These are phyloP conservation scores for Alligator sinensis DNA, from an alignment of 2,113 vertebrate species.

Conservation along the genomic window DNA sequence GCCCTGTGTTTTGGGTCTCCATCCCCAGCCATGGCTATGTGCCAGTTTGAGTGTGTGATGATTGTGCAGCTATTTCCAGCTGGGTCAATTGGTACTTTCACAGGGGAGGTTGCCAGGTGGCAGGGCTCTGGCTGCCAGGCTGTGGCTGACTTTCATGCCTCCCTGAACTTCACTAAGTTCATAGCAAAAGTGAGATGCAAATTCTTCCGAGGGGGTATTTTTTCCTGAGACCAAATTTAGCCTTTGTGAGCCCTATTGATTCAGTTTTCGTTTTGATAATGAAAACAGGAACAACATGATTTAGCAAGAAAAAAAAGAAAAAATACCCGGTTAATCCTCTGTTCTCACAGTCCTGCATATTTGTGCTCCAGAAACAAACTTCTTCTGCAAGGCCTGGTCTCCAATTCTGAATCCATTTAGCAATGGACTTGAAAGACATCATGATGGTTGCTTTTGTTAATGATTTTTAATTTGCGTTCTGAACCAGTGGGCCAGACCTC, in stretches of 20 bases:
- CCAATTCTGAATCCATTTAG: no score
- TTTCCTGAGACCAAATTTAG: conserved; percentile 59
- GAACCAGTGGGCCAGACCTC: neutral
- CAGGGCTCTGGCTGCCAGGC: neutral
- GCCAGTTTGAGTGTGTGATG: neutral
- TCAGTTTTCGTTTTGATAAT: conserved; percentile 24
- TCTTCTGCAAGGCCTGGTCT: neutral
- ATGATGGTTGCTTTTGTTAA: neutral
- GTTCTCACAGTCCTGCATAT: neutral
- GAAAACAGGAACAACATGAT: conserved; percentile 59
- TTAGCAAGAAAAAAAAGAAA: conserved; percentile 26
- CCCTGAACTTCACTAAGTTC: neutral
- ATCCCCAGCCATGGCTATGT: neutral
- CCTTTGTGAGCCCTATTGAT: neutral
- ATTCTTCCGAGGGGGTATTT: conserved; percentile 52
- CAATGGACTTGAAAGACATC: no score
- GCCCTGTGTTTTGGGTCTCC: neutral
- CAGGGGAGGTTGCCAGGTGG: neutral
- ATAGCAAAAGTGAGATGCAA: conserved; percentile 66
- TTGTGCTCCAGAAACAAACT: neutral
- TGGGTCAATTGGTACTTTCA: neutral
- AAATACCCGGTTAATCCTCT: no score
- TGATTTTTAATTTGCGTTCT: neutral
- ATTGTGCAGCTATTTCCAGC: neutral
- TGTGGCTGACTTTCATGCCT: conserved; percentile 4